Percentiles rank a stretch among this genome's conserved stretches.
These are phyloP conservation scores for Odontothrips loti DNA, from an alignment of 2,888 invertebrate species.

Conservation along the genomic window DNA sequence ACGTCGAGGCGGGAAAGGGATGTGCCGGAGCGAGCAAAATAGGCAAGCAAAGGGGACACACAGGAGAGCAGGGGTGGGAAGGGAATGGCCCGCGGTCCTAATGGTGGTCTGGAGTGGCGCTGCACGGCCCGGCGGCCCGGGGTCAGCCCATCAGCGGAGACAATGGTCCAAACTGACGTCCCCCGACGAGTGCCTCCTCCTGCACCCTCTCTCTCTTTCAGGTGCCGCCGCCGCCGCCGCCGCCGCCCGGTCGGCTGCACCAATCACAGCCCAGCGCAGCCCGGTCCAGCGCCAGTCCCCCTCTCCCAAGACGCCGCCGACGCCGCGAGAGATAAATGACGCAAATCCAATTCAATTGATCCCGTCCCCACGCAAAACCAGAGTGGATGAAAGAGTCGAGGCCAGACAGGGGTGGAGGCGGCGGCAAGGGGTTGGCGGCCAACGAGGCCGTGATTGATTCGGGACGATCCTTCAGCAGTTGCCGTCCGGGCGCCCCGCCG, in stretches of 20 bases:
- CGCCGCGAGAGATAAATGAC: background rate
- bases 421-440: constrained; percentile 13
- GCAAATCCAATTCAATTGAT: constrained; percentile 10
- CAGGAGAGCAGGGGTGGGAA: no score
- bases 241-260: background rate
- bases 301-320: no score
- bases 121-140: background rate
- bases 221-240: no score
- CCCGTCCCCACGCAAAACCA: background rate
- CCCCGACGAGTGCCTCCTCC: background rate
- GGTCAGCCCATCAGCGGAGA: background rate
- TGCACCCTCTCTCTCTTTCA: no score
- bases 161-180: background rate
- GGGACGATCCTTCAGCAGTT: background rate
- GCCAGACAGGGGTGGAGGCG: background rate
- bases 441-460: constrained; percentile 4
- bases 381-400: background rate
- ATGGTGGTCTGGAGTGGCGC: background rate
- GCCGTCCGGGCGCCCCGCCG: background rate
- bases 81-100: background rate
- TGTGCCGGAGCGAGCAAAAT: no score
- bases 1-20: no score
- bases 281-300: no score
- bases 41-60: no score
- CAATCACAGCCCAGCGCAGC: background rate